Conservation (phyloP, 2,113 vertebrate species). For the Campylomormyrus numenius region DNA sequence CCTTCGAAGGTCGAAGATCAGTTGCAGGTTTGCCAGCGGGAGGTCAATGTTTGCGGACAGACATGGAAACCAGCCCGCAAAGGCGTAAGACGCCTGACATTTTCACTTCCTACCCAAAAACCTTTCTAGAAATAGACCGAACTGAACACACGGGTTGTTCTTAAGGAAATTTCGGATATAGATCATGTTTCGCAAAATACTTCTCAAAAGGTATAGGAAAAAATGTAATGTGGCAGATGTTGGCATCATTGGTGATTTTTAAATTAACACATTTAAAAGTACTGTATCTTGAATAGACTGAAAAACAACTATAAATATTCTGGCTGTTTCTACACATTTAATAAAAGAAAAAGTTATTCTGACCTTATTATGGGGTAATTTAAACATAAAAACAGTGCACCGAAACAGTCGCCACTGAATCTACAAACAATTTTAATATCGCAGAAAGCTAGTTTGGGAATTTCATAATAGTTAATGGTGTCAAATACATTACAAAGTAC, state of each 20-base stretch:
- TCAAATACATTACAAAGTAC: neutral
- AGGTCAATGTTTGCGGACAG: neutral
- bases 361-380: neutral
- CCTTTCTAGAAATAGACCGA: neutral
- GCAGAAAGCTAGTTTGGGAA: neutral
- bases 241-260: neutral
- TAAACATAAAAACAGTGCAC: neutral
- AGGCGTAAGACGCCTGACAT: neutral
- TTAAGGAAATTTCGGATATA: neutral
- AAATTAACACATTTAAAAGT: neutral
- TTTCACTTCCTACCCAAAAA: neutral
- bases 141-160: neutral
- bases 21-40: neutral
- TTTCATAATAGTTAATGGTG: neutral
- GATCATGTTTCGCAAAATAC: neutral
- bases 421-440: neutral
- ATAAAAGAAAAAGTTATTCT: neutral
- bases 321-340: neutral
- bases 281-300: neutral
- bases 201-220: neutral
- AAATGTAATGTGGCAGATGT: neutral
- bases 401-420: neutral
- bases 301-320: neutral
- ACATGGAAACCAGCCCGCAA: neutral
- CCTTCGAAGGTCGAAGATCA: neutral